Conservation (phyloP, 2,113 vertebrate species). For the Hippocampus abdominalis region DNA sequence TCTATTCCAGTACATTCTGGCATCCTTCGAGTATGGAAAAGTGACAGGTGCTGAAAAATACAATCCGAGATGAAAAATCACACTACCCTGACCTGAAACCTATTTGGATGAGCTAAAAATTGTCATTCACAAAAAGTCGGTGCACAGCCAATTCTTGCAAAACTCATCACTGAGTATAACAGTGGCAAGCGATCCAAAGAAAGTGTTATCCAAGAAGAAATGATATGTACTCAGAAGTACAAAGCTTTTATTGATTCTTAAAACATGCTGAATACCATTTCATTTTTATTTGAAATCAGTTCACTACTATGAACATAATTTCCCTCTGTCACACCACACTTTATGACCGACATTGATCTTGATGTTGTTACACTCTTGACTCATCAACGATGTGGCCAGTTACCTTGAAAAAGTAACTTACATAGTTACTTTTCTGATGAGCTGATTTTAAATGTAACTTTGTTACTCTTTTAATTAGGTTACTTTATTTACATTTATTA, state of each 20-base stretch:
- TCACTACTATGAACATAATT: neutral
- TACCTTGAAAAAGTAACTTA: neutral
- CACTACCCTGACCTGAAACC: conserved; percentile 63
- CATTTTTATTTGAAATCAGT: neutral
- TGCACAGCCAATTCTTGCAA: conserved; percentile 43
- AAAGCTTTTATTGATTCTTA: neutral
- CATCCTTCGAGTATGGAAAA: conserved; percentile 43
- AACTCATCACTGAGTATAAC: conserved; percentile 4
- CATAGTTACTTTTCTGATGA: neutral
- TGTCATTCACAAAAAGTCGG: conserved; percentile 59
- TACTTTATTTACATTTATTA: no score
- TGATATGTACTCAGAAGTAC: neutral
- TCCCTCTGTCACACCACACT: neutral
- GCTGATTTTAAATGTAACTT: neutral
- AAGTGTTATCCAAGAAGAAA: neutral
- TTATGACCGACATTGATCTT: neutral
- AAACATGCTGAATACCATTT: neutral
- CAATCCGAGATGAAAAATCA: conserved; percentile 62
- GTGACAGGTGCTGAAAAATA: conserved; percentile 66
- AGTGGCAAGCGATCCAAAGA: neutral
- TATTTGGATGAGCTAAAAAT: conserved; percentile 56
- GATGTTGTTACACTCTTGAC: neutral
- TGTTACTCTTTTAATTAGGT: neutral
- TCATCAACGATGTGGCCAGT: neutral
- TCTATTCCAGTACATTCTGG: conserved; percentile 23